Percentiles rank a stretch among this genome's conserved stretches.
These are phyloP conservation scores for Tympanuchus pallidicinctus DNA, from an alignment of 2,113 vertebrate genomes.

Conservation along the genomic window DNA sequence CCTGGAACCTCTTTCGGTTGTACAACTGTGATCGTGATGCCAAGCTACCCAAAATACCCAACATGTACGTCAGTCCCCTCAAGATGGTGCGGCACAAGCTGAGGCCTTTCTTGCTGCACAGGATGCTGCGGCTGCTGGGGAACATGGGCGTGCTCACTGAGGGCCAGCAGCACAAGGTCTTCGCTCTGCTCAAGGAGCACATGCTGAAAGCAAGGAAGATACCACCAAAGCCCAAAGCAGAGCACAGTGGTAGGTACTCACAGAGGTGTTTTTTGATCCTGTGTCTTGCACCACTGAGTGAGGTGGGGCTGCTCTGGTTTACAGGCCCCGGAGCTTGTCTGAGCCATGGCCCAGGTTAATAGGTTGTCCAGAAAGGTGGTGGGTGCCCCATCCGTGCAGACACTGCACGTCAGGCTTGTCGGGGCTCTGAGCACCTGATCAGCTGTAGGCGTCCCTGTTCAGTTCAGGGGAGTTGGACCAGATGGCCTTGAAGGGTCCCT, in stretches of 20 bases:
- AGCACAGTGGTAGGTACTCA: slow-evolving; percentile 16
- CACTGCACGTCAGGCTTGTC: no score
- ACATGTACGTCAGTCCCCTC: not conserved
- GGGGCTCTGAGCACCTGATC: no score
- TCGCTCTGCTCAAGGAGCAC: slow-evolving; percentile 25
- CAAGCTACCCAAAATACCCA: not conserved
- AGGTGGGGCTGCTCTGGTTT: rapidly evolving
- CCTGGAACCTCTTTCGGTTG: slow-evolving; percentile 43
- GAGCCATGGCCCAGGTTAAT: not conserved
- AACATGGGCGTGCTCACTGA: not conserved
- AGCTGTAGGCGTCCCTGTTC: no score
- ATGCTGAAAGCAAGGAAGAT: not conserved
- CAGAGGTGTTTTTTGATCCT: not conserved
- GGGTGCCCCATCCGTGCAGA: no score
- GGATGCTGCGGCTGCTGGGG: not conserved
- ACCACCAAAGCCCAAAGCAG: not conserved
- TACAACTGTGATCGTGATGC: slow-evolving; percentile 33
- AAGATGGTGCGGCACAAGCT: slow-evolving; percentile 28
- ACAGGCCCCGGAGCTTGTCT: not conserved
- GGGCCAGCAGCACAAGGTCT: slow-evolving; percentile 11
- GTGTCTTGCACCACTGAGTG: rapidly evolving
- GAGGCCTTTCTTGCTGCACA: not conserved
- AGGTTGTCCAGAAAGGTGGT: no score
- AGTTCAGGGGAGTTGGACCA: no score
- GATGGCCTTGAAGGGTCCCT: no score